phyloP scores from a whole-genome alignment of 2,888 invertebrate genomes.

The Phasia obesa region DNA sequence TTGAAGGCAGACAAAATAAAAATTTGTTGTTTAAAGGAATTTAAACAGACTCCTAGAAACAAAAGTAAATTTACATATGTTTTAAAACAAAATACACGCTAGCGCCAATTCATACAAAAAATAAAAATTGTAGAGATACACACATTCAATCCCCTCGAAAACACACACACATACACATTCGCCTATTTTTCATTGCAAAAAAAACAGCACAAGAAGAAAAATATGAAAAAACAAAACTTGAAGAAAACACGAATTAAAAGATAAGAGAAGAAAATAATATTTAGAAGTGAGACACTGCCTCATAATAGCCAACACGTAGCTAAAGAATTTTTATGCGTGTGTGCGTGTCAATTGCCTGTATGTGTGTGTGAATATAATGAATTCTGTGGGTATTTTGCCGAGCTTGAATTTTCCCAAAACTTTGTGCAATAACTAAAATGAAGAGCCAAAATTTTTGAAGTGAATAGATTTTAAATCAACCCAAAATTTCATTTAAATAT shows the following conservation, averaged over 20 bases:
- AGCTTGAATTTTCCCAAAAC: too few species aligned
- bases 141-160: neutral
- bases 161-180: neutral
- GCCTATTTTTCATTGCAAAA: neutral
- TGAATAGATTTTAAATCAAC: too few species aligned
- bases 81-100: too few species aligned
- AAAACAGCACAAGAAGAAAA: neutral
- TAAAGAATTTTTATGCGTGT: too few species aligned
- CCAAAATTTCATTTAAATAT: too few species aligned
- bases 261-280: neutral
- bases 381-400: neutral
- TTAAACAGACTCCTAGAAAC: constrained; percentile 6
- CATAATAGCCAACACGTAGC: neutral
- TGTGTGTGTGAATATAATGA: neutral
- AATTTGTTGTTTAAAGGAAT: constrained; percentile 15
- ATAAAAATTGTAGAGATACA: constrained; percentile 4
- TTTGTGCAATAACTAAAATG: too few species aligned
- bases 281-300: neutral
- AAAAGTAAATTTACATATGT: constrained; percentile 4
- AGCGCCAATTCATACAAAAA: neutral
- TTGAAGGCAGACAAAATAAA: constrained; percentile 40
- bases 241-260: neutral
- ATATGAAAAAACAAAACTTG: neutral
- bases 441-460: too few species aligned
- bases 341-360: too few species aligned